A percentile compares a stretch with the other conserved stretches of the same genome.
Conservation (phyloP, 2,797 vertebrate genomes). For the Cyprinodon diabolis region DNA sequence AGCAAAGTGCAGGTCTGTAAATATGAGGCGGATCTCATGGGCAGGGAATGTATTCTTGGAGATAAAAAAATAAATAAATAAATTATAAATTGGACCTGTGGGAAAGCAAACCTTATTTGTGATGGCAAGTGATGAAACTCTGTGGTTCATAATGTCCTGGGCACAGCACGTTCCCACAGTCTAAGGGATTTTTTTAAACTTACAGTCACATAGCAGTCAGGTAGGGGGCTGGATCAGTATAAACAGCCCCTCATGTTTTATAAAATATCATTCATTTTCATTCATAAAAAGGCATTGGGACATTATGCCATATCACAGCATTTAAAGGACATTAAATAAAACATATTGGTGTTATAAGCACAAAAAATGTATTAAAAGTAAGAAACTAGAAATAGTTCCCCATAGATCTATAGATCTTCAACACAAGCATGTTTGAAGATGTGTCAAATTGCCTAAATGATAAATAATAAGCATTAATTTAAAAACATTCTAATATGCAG, state of each 20-base stretch:
- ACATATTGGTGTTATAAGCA: too few relatives aligned
- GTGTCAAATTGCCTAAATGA: too few relatives aligned
- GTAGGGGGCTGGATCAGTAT: background rate
- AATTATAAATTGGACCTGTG: constrained; percentile 35
- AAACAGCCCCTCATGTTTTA: background rate
- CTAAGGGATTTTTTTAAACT: constrained; percentile 7
- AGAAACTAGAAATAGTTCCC: background rate
- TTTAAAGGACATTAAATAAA: background rate
- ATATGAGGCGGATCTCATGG: constrained; percentile 11
- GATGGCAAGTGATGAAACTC: constrained; percentile 49
- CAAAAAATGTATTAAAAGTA: background rate
- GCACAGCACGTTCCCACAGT: constrained; percentile 21
- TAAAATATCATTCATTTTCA: background rate
- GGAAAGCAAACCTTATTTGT: constrained; percentile 48
- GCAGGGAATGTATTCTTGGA: constrained; percentile 40
- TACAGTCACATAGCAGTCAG: constrained; percentile 3
- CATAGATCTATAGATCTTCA: background rate
- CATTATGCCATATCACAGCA: background rate
- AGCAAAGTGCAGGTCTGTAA: constrained; percentile 10
- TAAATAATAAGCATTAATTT: too few relatives aligned
- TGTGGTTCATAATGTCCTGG: constrained; percentile 19
- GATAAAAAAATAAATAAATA: constrained; percentile 31
- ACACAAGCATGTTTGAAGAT: too few relatives aligned
- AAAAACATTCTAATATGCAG: background rate
- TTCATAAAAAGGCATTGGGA: background rate